phyloP scores from a whole-genome alignment of 2,113 vertebrate species.

The Panthera uncia region DNA sequence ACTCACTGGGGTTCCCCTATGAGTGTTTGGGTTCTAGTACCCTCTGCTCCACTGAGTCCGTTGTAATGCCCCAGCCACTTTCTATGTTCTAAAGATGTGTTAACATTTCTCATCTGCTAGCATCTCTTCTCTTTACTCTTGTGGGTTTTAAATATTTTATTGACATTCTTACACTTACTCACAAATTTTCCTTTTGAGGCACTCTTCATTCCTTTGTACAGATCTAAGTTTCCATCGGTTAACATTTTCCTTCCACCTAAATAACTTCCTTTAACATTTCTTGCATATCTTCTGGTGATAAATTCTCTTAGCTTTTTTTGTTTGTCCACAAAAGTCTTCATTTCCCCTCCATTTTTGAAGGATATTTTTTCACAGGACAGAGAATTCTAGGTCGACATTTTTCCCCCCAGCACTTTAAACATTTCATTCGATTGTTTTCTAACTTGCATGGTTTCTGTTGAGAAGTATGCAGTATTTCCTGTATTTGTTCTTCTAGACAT shows the following conservation, averaged over 20 bases:
- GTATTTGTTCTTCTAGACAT: background rate
- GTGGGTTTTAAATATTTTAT: slow-evolving; percentile 69
- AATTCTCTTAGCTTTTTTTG: slow-evolving; percentile 46
- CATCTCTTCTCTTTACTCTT: slow-evolving; percentile 48
- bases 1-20: background rate
- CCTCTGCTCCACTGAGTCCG: background rate
- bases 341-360: background rate
- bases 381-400: background rate
- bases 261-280: slow-evolving; percentile 41
- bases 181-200: slow-evolving; percentile 52
- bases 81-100: background rate
- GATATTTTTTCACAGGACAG: slow-evolving; percentile 31
- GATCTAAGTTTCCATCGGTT: slow-evolving; percentile 49
- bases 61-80: background rate
- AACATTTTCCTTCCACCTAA: slow-evolving; percentile 46
- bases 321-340: background rate
- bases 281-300: slow-evolving; percentile 1
- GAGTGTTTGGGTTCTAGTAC: background rate
- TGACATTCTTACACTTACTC: slow-evolving; percentile 48
- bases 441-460: background rate
- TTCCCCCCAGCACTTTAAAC: background rate
- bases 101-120: slow-evolving; percentile 40
- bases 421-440: background rate
- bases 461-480: background rate
- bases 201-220: slow-evolving; percentile 51